Percentiles rank a stretch among this genome's conserved stretches.
phyloP scores from a whole-genome alignment of 64 coral and sea anemone species.

The Acropora tenuis region DNA sequence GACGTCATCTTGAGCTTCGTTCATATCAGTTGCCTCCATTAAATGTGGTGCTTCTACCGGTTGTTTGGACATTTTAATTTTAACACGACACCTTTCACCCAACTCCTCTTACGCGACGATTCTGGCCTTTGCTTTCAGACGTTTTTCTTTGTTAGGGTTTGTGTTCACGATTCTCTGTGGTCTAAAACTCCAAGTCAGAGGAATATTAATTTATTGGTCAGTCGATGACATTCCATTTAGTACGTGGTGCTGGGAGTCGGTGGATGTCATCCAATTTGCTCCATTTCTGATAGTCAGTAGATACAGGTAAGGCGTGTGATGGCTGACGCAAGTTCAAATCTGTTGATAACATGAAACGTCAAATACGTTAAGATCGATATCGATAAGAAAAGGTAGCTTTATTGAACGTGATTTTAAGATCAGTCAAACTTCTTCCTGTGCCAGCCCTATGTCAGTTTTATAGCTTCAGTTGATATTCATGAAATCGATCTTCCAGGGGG shows the following conservation, averaged over 20 bases:
- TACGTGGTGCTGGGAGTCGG: background rate
- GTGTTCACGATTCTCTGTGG: background rate
- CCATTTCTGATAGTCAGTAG: background rate
- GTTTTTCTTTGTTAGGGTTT: background rate
- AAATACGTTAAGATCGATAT: no score
- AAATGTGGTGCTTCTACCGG: background rate
- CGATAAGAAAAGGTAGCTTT: no score
- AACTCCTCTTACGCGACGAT: background rate
- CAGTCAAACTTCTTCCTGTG: no score
- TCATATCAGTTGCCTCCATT: constrained; percentile 19
- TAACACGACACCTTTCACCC: background rate
- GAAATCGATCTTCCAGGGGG: no score
- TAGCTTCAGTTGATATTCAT: no score
- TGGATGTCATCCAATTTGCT: background rate
- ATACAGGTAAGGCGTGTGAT: background rate
- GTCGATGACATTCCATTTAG: background rate
- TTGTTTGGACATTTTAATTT: constrained; percentile 4
- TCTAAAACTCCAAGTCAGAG: constrained; percentile 9
- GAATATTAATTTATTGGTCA: background rate
- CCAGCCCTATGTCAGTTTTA: background rate
- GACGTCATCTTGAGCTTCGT: constrained; percentile 50
- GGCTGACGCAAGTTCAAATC: background rate
- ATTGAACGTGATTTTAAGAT: no score
- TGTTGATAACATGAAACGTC: background rate
- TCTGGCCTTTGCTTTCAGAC: background rate